Percentiles rank a stretch among this genome's conserved stretches.
Conservation (phyloP, 2,797 vertebrate species). For the Nannoperca australis region DNA sequence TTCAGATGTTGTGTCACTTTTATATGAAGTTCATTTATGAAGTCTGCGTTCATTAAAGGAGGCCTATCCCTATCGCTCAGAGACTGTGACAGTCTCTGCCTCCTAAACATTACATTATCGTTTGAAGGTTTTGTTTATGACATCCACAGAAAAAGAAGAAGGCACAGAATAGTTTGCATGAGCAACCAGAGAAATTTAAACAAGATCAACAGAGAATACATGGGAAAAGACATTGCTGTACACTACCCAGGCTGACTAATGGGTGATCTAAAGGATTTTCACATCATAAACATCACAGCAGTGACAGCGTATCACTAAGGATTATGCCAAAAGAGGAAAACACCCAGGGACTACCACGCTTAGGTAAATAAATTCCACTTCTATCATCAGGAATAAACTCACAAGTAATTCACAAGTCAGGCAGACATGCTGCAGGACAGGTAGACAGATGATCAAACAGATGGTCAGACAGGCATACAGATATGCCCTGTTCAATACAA, state of each 20-base stretch:
- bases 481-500: slow-evolving; percentile 56
- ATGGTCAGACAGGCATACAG: slow-evolving; percentile 53
- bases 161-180: neutral
- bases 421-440: slow-evolving; percentile 42
- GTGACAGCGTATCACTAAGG: slow-evolving; percentile 51
- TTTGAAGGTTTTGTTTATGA: slow-evolving; percentile 51
- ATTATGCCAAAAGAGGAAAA: slow-evolving; percentile 42
- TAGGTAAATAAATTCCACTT: slow-evolving; percentile 51
- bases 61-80: neutral
- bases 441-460: slow-evolving; percentile 60
- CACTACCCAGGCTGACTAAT: slow-evolving; percentile 45
- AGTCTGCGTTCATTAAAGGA: slow-evolving; percentile 49
- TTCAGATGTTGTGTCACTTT: slow-evolving; percentile 48
- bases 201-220: slow-evolving; percentile 29
- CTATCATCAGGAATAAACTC: slow-evolving; percentile 26
- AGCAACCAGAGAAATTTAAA: slow-evolving; percentile 27
- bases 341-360: slow-evolving; percentile 41
- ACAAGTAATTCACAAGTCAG: slow-evolving; percentile 16
- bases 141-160: slow-evolving; percentile 13
- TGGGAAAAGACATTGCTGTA: slow-evolving; percentile 27
- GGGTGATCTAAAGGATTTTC: slow-evolving; percentile 50
- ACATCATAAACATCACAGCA: slow-evolving; percentile 42
- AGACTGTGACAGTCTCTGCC: slow-evolving; percentile 22
- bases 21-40: slow-evolving; percentile 43
- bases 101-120: slow-evolving; percentile 22